Evolutionary conservation across 2,888 invertebrate species (phyloP), one percentile per base, ranked within the genome.

Genomic region (Acrocyrtus sp.): DNA sequence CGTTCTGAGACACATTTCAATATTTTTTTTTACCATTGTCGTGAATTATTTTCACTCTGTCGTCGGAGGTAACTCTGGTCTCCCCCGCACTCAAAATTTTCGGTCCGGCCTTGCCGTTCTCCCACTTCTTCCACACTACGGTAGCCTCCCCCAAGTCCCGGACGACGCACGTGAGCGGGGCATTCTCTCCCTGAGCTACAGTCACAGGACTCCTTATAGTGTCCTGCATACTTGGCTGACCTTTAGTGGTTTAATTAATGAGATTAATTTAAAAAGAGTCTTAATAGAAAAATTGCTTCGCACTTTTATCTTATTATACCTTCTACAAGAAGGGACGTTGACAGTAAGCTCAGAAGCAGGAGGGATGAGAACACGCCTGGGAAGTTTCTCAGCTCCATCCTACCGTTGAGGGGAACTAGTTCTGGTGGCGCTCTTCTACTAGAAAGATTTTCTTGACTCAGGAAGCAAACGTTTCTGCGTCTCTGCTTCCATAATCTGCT

Each of bases 141-240:
- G 92, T 91, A 82, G 90, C 88, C 26, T 90, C 89, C 41, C 89
- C 90, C 2, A 89, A 88, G 29, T 90, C 89, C 29, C 89, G 86
- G 29, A 93, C 91, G 65, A 93, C 92, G 84, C 94, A 94, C 12
- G 93, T 93, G 56, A 94, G 87, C 3, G 78, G 78, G 1, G 92
- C 93, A 83, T 93, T 92, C 81, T 92, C 92, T 12, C 92, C 92
- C 82, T 89, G 89, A 80, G 87, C 87, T 39, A 89, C 88, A 81
- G 87, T 87, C 47, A 88, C 85, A 15, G 87, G 88, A 80, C 85
- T 85, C 39, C 86, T 86, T 63, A 85, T 81, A 79, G 85, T 85
- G 82, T 86, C 86, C 65, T 85, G 83, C 83, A 87, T 86, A 61
- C 85, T 86, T 3, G 87, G 86, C 69, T 85, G 78, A 67, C 84